Conservation (phyloP, 2,113 vertebrate genomes). For the Romanogobio albipinnatus region DNA sequence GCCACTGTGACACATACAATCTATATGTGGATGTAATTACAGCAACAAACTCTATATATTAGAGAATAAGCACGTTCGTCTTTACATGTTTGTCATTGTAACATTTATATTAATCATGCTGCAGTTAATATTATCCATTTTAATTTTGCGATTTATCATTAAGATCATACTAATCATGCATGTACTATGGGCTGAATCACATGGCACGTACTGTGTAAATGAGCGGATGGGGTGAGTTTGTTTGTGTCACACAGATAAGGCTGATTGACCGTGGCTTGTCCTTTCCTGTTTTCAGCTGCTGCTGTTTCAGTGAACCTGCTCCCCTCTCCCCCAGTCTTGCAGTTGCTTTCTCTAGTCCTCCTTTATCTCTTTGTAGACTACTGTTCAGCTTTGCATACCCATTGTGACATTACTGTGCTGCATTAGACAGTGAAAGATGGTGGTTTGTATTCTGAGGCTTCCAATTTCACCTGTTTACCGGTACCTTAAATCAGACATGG, state of each 20-base stretch:
- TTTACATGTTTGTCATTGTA: neutral
- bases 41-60: neutral
- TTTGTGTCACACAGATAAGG: neutral
- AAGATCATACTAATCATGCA: neutral
- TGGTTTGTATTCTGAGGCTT: neutral
- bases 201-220: too few relatives aligned
- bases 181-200: neutral
- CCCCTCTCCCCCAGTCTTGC: neutral
- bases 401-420: neutral
- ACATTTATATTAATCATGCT: neutral
- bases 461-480: neutral
- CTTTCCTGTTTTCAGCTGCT: constrained; percentile 36
- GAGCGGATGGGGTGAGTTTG: neutral
- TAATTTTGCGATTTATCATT: neutral
- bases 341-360: neutral
- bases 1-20: neutral
- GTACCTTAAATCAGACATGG: neutral
- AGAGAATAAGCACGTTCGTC: neutral
- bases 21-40: constrained; percentile 35
- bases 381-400: constrained; percentile 27
- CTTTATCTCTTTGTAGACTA: neutral
- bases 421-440: neutral
- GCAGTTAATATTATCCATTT: neutral
- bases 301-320: constrained; percentile 9
- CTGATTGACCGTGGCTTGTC: constrained; percentile 43